Conservation (phyloP, 2,888 invertebrate species). For the Therioaphis trifolii region DNA sequence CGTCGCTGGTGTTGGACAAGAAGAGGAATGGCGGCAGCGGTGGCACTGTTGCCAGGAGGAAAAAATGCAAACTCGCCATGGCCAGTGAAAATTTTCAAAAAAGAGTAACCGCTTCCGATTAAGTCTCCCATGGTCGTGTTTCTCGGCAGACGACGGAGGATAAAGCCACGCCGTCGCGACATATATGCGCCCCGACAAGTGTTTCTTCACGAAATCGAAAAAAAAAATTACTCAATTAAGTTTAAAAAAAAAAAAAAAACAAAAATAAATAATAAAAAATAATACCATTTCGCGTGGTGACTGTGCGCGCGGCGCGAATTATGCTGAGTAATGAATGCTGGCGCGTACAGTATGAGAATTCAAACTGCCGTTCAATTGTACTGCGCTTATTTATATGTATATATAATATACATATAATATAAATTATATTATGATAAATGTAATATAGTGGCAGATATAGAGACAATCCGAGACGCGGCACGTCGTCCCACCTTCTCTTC, state of each 20-base stretch:
- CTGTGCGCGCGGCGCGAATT: no score
- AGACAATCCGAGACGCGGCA: slow-evolving; percentile 27
- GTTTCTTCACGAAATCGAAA: no score
- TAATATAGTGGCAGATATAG: slow-evolving; percentile 12
- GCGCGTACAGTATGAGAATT: slow-evolving; percentile 12
- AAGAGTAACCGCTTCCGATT: slow-evolving; percentile 46
- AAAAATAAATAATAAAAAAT: background rate
- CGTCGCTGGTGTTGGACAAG: background rate
- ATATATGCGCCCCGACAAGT: background rate
- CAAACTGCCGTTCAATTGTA: slow-evolving; percentile 36
- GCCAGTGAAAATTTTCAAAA: background rate
- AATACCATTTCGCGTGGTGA: background rate
- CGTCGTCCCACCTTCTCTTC: background rate
- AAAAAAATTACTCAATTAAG: no score
- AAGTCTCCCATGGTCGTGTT: slow-evolving; percentile 34
- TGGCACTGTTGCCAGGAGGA: no score
- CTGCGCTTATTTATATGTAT: background rate
- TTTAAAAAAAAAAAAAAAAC: no score
- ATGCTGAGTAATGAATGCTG: no score
- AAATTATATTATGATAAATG: no score
- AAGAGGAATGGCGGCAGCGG: background rate
- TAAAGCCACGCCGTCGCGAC: no score
- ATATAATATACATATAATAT: no score
- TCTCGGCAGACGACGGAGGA: no score
- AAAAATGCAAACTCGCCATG: background rate